Evolutionary conservation across 2,113 vertebrate genomes (phyloP), one percentile per base, ranked within the genome.

Genomic region (Panurus biarmicus): DNA sequence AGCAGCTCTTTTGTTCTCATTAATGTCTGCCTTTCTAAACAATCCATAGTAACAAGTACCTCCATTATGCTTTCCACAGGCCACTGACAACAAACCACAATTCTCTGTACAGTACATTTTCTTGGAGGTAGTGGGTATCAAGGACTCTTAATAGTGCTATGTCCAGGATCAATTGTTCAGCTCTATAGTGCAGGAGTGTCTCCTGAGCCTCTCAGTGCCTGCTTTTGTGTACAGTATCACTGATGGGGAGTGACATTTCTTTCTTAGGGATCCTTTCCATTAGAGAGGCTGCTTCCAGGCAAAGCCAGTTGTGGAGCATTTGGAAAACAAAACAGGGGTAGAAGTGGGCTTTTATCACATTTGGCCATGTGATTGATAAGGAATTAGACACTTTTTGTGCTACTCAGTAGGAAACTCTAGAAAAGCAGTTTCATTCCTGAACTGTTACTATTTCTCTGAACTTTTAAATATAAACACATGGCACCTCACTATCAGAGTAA

Each of bases 241-340:
- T 89, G 95, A 77, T 45, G 89, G 56, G 56, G 31, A 79, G 35
- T 40, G 94, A 94, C 81, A 85, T 66, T 87, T 58, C 81, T 93
- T 92, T 94, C 94, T 89, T 93, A 96, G 96, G 42, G 93, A 91
- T 40, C 89, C 64, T 91, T 88, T 79, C 85, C 87, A 93, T 94
- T 88, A 91, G 85, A 83, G 87, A 89, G 78, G 70, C 38, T 91
- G n/a, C 87, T 91, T 89, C 58, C 65, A 87, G 82, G 82, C 73
- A 91, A 89, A 90, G 65, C 61, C 21, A 7, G 23, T 33, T 29
- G 58, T 15, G 50, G 54, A 53, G 48, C 6, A 1, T 72, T 95
- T 70, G 50, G 62, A 73, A 92, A 94, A 93, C 74, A 97, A 93
- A 94, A 54, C 47, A 28, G 1, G 26, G 64, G 26, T 40, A 91